Conservation (phyloP, 2,888 invertebrate species). For the Ptycholaimellus sp. region DNA sequence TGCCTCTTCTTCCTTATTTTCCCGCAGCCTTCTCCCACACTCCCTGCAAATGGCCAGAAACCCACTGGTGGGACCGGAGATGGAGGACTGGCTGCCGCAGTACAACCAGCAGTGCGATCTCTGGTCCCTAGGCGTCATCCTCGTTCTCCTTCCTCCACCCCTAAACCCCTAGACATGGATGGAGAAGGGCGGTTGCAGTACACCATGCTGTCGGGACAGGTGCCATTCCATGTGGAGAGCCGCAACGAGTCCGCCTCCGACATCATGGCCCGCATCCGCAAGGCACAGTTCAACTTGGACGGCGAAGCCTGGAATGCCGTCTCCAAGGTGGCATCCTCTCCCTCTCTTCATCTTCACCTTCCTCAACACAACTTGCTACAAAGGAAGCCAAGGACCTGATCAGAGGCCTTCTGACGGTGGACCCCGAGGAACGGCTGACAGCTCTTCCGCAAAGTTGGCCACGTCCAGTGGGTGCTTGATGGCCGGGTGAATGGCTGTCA, state of each 20-base stretch:
- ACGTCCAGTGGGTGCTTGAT: too few species aligned
- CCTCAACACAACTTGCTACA: too few species aligned
- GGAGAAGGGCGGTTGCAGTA: slow-evolving; percentile 33
- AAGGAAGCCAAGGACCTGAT: slow-evolving; percentile 49
- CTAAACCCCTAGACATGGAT: not conserved
- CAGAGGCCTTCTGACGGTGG: slow-evolving; percentile 50
- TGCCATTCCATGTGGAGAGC: slow-evolving; percentile 51
- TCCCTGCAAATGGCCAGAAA: slow-evolving; percentile 3
- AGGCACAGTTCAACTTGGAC: slow-evolving; percentile 52
- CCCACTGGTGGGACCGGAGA: too few species aligned
- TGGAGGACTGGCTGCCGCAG: slow-evolving; percentile 30
- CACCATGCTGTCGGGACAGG: slow-evolving; percentile 58
- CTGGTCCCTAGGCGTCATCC: slow-evolving; percentile 79
- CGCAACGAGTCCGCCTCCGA: slow-evolving; percentile 45
- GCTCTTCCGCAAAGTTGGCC: too few species aligned
- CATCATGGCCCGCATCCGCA: slow-evolving; percentile 53
- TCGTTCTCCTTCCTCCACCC: slow-evolving; percentile 32
- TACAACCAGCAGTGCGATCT: slow-evolving; percentile 82
- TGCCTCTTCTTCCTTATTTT: slow-evolving; percentile 20
- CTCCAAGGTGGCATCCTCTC: too few species aligned
- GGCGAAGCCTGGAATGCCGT: not conserved
- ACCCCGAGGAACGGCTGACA: slow-evolving; percentile 45
- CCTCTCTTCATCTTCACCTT: too few species aligned
- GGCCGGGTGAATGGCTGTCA: too few species aligned
- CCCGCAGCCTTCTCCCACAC: not conserved